Percentiles rank a stretch among this genome's conserved stretches.
phyloP scores from a whole-genome alignment of 2,888 invertebrate genomes.

The Himalopsyche anomala region DNA sequence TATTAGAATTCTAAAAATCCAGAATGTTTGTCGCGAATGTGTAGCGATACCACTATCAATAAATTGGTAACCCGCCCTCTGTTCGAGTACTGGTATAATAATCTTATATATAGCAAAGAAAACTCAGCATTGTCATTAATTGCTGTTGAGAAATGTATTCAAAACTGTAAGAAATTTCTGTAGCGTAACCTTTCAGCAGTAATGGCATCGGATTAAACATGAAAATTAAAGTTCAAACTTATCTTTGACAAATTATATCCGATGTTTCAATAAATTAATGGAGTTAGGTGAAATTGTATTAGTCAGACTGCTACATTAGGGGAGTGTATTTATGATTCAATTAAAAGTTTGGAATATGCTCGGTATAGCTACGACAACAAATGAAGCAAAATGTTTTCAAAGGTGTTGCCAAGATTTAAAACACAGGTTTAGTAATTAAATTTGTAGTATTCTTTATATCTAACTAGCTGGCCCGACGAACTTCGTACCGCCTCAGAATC shows the following conservation, averaged over 20 bases:
- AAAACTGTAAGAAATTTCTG: conserved; percentile 24
- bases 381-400: background rate
- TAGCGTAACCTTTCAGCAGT: background rate
- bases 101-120: background rate
- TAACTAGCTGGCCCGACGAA: too few relatives aligned
- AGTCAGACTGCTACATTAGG: conserved; percentile 39
- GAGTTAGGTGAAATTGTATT: conserved; percentile 48
- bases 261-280: conserved; percentile 49
- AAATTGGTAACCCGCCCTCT: too few relatives aligned
- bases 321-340: conserved; percentile 56
- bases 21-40: too few relatives aligned
- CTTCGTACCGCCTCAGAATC: too few relatives aligned
- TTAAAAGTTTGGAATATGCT: conserved; percentile 49
- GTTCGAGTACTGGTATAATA: too few relatives aligned
- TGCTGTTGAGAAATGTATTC: background rate
- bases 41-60: too few relatives aligned
- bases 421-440: background rate
- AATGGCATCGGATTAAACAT: background rate
- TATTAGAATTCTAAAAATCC: too few relatives aligned
- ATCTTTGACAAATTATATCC: conserved; percentile 54
- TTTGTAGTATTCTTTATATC: too few relatives aligned
- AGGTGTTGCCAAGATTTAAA: background rate
- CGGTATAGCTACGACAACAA: conserved; percentile 16
- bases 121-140: background rate
- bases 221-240: conserved; percentile 46